Percentiles rank a stretch among this genome's conserved stretches.
phyloP scores from a whole-genome alignment of 2,888 invertebrate genomes.

The Xestoiulus laeticollis region DNA sequence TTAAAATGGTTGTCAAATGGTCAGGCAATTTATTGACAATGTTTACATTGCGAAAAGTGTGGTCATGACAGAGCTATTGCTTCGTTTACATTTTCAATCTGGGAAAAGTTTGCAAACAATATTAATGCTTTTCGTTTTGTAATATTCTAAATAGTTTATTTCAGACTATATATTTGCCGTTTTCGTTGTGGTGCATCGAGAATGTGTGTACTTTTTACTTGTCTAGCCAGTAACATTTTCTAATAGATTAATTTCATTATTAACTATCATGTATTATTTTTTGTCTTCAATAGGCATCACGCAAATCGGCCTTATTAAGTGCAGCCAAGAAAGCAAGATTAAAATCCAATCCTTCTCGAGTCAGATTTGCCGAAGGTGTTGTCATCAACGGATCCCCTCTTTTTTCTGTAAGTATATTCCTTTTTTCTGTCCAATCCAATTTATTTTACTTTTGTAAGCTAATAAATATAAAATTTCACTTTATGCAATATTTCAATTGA shows the following conservation, averaged over 20 bases:
- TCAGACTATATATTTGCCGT: too few species aligned
- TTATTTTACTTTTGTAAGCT: background rate
- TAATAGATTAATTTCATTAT: background rate
- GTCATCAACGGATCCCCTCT: constrained; percentile 79
- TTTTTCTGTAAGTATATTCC: constrained; percentile 57
- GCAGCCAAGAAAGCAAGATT: constrained; percentile 86
- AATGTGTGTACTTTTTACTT: too few species aligned
- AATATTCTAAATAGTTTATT: too few species aligned
- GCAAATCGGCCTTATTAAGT: constrained; percentile 84
- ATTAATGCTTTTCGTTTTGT: too few species aligned
- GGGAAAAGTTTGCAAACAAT: too few species aligned
- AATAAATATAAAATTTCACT: background rate
- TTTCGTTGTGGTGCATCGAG: too few species aligned
- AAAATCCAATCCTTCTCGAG: constrained; percentile 81
- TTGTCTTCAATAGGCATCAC: constrained; percentile 65
- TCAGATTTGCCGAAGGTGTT: constrained; percentile 88
- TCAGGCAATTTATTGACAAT: too few species aligned
- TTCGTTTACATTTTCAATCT: too few species aligned
- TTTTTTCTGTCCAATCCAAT: background rate
- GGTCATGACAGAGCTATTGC: too few species aligned
- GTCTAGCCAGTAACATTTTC: background rate
- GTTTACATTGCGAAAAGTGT: too few species aligned
- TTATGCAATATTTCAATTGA: background rate
- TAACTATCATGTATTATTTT: constrained; percentile 10
- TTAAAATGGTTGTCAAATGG: too few species aligned